Conservation (phyloP, 1,140 invertebrate species). For the Batillaria attramentaria region DNA sequence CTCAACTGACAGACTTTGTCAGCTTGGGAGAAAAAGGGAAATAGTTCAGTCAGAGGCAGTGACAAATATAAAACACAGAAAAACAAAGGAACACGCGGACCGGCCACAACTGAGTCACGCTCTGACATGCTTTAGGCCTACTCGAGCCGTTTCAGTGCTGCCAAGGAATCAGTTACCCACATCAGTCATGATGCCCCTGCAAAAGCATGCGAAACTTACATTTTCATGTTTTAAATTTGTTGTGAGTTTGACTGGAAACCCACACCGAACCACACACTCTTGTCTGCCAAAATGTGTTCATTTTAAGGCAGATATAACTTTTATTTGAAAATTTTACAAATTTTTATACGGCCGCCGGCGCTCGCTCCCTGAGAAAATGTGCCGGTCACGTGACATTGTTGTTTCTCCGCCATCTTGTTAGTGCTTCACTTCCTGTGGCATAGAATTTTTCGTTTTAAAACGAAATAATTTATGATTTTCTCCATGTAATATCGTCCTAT, state of each 20-base stretch:
- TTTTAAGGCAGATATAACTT: background rate
- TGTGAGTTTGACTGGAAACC: no score
- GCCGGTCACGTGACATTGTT: slow-evolving; percentile 37
- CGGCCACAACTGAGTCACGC: no score
- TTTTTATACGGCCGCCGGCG: background rate
- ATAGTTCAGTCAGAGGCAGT: no score
- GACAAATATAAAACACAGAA: no score
- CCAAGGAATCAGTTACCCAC: no score
- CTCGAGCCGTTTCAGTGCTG: no score
- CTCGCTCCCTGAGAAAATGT: background rate
- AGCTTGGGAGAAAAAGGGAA: no score
- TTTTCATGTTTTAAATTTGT: background rate
- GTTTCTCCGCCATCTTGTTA: slow-evolving; percentile 36
- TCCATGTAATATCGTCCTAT: background rate
- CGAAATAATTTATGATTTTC: background rate
- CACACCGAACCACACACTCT: no score
- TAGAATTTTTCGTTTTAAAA: background rate
- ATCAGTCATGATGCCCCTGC: background rate
- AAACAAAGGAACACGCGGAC: no score
- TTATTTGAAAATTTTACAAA: background rate
- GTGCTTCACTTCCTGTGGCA: slow-evolving; percentile 29
- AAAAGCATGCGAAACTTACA: background rate
- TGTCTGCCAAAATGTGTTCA: background rate
- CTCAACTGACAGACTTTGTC: no score
- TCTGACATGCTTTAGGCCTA: no score